phyloP scores from a whole-genome alignment of 1,140 invertebrate species.

The Agraylea sexmaculata region DNA sequence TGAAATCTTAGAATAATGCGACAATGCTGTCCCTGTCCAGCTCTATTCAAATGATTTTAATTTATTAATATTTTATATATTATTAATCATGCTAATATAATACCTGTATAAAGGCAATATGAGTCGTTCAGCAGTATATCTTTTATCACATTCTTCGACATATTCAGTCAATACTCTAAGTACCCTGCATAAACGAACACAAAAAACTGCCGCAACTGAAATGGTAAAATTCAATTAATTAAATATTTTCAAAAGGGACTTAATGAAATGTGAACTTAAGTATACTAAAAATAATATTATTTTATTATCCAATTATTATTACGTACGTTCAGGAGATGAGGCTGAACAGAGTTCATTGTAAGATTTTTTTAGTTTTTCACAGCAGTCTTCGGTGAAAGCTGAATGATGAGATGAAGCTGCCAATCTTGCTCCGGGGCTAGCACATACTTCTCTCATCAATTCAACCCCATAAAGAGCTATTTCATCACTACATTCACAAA shows the following conservation, averaged over 20 bases:
- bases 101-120: constrained; percentile 78
- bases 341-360: constrained; percentile 44
- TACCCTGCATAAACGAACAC: constrained; percentile 75
- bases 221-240: constrained; percentile 16
- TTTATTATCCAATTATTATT: constrained; percentile 26
- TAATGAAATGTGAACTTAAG: neutral
- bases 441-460: constrained; percentile 85
- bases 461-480: constrained; percentile 86
- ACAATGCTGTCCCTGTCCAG: constrained; percentile 82
- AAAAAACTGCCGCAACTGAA: constrained; percentile 36
- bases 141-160: constrained; percentile 88
- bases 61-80: neutral
- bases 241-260: constrained; percentile 4
- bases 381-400: constrained; percentile 80
- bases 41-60: constrained; percentile 42
- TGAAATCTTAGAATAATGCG: constrained; percentile 79
- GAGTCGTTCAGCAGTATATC: constrained; percentile 80
- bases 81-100: neutral
- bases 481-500: constrained; percentile 79
- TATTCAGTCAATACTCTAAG: constrained; percentile 92
- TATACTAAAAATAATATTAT: constrained; percentile 18
- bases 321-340: constrained; percentile 22
- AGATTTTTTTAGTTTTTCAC: constrained; percentile 75
- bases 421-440: constrained; percentile 80
- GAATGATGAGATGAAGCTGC: constrained; percentile 80